Evolutionary conservation across 2,888 invertebrate genomes (phyloP).

Genomic region (Drosophila conformis): DNA sequence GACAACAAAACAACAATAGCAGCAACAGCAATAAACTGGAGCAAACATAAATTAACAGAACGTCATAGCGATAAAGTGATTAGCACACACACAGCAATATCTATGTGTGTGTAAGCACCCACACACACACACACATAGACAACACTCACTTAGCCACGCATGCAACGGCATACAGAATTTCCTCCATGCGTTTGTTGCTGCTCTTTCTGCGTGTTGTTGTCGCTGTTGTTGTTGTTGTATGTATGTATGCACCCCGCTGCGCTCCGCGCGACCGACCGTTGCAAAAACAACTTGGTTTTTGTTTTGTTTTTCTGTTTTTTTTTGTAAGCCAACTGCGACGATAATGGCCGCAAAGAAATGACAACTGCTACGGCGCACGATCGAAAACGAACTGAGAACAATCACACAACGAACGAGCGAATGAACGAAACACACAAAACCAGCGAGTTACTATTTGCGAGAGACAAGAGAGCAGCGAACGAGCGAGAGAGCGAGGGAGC

Average conservation of each 20-base stretch:
- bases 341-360: slow-evolving; percentile 46
- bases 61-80: slow-evolving; percentile 63
- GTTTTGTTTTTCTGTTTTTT: slow-evolving; percentile 11
- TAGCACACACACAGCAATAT: slow-evolving; percentile 38
- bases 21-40: slow-evolving; percentile 51
- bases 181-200: slow-evolving; percentile 49
- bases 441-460: slow-evolving; percentile 20
- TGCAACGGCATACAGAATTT: slow-evolving; percentile 59
- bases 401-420: slow-evolving; percentile 10
- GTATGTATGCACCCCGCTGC: slow-evolving; percentile 55
- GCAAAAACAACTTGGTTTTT: slow-evolving; percentile 58
- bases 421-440: slow-evolving; percentile 19
- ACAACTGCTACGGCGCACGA: slow-evolving; percentile 78
- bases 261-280: slow-evolving; percentile 59
- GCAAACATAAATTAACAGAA: slow-evolving; percentile 68
- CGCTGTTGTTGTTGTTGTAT: slow-evolving; percentile 18
- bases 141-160: slow-evolving; percentile 62
- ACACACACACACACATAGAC: slow-evolving; percentile 20
- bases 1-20: slow-evolving; percentile 1
- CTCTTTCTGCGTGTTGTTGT: slow-evolving; percentile 21
- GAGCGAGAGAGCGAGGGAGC: slow-evolving; percentile 23
- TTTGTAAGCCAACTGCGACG: slow-evolving; percentile 42
- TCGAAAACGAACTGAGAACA: slow-evolving; percentile 71
- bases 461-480: slow-evolving; percentile 12
- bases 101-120: slow-evolving; percentile 27